Percentiles rank a stretch among this genome's conserved stretches.
Conservation (phyloP, 2,888 invertebrate species). For the Aphodius sticticus region DNA sequence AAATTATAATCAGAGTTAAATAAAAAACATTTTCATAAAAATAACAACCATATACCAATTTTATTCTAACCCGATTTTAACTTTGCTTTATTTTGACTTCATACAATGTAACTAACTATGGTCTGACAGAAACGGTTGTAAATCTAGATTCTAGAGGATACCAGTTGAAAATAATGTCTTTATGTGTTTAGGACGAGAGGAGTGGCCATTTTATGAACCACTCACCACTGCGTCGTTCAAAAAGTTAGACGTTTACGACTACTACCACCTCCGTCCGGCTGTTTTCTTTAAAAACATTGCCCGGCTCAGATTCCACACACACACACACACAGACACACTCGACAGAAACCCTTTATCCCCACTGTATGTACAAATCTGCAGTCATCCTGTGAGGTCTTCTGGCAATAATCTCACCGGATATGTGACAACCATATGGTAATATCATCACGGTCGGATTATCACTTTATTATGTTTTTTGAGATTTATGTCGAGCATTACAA, state of each 20-base stretch:
- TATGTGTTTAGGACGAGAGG: not conserved
- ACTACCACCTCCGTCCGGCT: not conserved
- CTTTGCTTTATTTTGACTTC: too few relatives aligned
- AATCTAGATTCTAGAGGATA: not conserved
- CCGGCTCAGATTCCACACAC: not conserved
- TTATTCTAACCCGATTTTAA: too few relatives aligned
- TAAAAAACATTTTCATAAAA: too few relatives aligned
- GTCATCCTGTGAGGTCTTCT: conserved; percentile 4
- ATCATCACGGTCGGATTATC: not conserved
- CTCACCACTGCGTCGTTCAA: not conserved
- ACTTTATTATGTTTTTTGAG: not conserved
- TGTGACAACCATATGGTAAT: conserved; percentile 4
- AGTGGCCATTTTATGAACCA: not conserved
- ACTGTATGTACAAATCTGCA: not conserved
- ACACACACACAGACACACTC: not conserved
- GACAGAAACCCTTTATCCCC: not conserved
- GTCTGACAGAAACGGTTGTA: not conserved
- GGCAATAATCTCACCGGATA: not conserved
- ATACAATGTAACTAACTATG: not conserved
- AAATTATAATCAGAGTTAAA: too few relatives aligned
- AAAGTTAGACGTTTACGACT: not conserved
- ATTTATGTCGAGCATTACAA: not conserved
- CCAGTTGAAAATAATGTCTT: not conserved
- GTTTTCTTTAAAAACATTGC: not conserved
- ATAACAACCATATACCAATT: too few relatives aligned